Conservation (phyloP, 2,113 vertebrate genomes). For the Lophochroa leadbeateri region DNA sequence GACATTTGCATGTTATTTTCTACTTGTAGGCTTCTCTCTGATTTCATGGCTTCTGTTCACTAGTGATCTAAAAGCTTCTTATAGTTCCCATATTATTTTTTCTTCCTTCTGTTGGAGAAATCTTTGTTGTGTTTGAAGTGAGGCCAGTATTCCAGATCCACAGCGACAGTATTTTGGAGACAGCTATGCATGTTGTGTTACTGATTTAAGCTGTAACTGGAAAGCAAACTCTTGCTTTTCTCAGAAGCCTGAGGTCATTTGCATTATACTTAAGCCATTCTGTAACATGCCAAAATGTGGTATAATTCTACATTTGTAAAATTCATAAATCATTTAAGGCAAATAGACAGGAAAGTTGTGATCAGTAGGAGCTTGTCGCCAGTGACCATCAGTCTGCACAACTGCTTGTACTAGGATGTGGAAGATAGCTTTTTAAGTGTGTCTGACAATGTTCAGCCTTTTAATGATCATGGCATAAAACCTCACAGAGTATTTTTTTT, state of each 20-base stretch:
- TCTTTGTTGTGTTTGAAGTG: background rate
- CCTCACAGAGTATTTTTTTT: background rate
- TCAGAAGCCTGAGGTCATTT: background rate
- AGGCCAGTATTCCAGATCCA: background rate
- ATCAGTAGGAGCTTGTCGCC: background rate
- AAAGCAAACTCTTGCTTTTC: background rate
- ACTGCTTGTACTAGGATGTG: background rate
- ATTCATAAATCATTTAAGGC: background rate
- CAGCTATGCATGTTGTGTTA: background rate
- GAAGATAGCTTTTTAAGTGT: background rate
- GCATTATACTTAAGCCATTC: background rate
- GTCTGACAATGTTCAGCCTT: background rate
- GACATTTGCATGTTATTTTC: background rate
- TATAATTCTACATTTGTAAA: background rate
- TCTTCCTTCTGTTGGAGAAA: background rate
- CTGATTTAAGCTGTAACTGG: background rate
- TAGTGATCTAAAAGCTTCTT: background rate
- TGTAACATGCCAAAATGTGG: background rate
- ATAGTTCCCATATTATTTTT: background rate
- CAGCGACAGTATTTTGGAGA: background rate
- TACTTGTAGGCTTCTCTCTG: background rate
- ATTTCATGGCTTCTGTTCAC: background rate
- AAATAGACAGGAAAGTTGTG: background rate
- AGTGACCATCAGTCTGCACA: accelerated
- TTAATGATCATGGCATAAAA: background rate